Evolutionary conservation across 2,797 vertebrate genomes (phyloP).

Genomic region (Simalia tracyae): DNA sequence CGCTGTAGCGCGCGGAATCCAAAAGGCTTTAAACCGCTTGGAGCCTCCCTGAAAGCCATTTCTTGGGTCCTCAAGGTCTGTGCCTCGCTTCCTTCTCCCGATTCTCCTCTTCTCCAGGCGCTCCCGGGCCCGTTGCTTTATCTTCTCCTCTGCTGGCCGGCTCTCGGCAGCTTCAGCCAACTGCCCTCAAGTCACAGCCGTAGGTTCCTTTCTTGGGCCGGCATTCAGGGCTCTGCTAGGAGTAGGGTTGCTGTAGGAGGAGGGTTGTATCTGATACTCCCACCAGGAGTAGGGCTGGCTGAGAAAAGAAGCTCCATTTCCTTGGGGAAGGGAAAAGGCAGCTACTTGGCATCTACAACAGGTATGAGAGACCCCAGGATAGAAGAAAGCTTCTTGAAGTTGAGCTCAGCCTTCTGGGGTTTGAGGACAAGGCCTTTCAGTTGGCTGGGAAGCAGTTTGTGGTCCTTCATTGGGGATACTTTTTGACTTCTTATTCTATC

Average conservation of each 20-base stretch:
- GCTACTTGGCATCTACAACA: neutral
- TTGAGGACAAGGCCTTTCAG: neutral
- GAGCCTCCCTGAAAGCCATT: neutral
- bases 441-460: neutral
- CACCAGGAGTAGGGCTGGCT: neutral
- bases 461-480: neutral
- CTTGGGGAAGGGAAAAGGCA: neutral
- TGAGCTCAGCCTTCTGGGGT: neutral
- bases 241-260: neutral
- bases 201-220: neutral
- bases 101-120: neutral
- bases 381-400: neutral
- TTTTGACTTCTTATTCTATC: neutral
- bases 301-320: neutral
- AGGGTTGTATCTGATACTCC: no score
- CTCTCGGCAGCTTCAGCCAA: neutral
- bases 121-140: neutral
- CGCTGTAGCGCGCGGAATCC: neutral
- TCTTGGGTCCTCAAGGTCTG: neutral
- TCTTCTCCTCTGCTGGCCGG: neutral
- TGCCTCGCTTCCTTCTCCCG: neutral
- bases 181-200: neutral
- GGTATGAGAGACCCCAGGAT: no score
- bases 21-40: neutral
- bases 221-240: neutral